Evolutionary conservation across 2,797 vertebrate species (phyloP), one percentile per base, ranked within the genome.

Genomic region (Apogon hyalosoma): DNA sequence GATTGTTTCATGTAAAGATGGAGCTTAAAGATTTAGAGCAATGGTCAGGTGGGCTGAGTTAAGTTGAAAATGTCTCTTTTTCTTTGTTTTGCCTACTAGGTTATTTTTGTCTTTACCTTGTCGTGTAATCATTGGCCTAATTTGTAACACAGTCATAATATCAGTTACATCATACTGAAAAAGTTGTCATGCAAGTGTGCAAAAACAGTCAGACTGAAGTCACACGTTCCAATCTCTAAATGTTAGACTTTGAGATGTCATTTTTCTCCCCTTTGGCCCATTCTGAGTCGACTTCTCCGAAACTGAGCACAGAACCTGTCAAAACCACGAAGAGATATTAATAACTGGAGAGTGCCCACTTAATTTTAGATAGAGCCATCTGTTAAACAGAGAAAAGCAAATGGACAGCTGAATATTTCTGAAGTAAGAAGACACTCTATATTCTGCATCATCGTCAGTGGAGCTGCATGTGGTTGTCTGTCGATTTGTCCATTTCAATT

Each of bases 1-100:
- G 38, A 56, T 69, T 76, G 72, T 85, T 85, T 78, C 55, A 69
- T 80, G 65, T 75, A 36, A 58, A 40, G 65, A 79, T 80, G 53
- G 58, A 71, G 58, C 67, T 78, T 54, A 69, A 77, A 69, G 69
- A 86, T 80, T 85, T 76, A 45, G 43, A 85, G 55, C 68, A 54
- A 39, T 13, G 8, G 61, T 73, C 62, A 82, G 63, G 81, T 79
- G 48, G 69, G 52, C 80, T 67, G 45, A 70, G 75, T 63, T 78
- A 40, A 51, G 55, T 62, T 53, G 11, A 76, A 69, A 42, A n/a
- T 13, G 41, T 43, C 57, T 64, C 59, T 64, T 51, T 73, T 42
- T 3, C 5, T 55, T 62, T 16, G 2, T 58, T 67, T 56, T 48
- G 21, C 54, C 45, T 40, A 48, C 19, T 24, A 47, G 48, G 11